These are phyloP conservation scores for Umimayanthus kanabou DNA, from an alignment of 92 coral and sea anemone genomes.

Conservation along the genomic window DNA sequence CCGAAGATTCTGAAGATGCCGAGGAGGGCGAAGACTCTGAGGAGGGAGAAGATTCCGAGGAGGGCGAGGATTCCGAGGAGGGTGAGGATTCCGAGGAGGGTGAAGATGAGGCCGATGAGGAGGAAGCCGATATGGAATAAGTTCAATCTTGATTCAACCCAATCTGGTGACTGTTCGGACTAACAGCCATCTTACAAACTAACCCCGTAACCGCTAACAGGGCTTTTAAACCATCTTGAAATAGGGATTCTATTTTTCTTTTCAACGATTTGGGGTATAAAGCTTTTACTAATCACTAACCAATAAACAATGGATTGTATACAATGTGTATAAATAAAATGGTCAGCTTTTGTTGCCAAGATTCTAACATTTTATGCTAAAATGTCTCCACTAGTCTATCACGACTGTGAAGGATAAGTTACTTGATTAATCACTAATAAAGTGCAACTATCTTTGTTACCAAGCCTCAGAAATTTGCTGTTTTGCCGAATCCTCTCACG, in stretches of 20 bases:
- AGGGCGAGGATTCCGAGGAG: neutral
- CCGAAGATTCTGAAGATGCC: neutral
- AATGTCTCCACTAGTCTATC: neutral
- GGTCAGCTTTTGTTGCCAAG: neutral
- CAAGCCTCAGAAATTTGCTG: neutral
- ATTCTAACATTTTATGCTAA: slow-evolving; percentile 1
- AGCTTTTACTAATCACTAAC: slow-evolving; percentile 33
- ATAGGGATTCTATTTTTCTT: neutral
- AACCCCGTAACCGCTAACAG: slow-evolving; percentile 19
- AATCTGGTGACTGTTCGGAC: neutral
- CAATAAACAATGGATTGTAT: neutral
- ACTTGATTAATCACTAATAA: neutral
- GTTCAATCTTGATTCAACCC: slow-evolving; percentile 1
- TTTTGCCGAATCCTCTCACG: neutral
- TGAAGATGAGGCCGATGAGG: slow-evolving; percentile 37
- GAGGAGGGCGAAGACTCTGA: slow-evolving; percentile 3
- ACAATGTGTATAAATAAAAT: slow-evolving; percentile 22
- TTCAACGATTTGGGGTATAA: slow-evolving; percentile 14
- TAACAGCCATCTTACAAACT: neutral
- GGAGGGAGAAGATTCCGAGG: slow-evolving; percentile 2
- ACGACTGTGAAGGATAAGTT: slow-evolving; percentile 8
- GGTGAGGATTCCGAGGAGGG: slow-evolving; percentile 4
- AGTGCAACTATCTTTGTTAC: slow-evolving; percentile 11
- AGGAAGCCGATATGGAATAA: slow-evolving; percentile 43
- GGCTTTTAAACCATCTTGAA: neutral